phyloP scores from a whole-genome alignment of 1,140 invertebrate genomes.

The Scaptomyza hsui region DNA sequence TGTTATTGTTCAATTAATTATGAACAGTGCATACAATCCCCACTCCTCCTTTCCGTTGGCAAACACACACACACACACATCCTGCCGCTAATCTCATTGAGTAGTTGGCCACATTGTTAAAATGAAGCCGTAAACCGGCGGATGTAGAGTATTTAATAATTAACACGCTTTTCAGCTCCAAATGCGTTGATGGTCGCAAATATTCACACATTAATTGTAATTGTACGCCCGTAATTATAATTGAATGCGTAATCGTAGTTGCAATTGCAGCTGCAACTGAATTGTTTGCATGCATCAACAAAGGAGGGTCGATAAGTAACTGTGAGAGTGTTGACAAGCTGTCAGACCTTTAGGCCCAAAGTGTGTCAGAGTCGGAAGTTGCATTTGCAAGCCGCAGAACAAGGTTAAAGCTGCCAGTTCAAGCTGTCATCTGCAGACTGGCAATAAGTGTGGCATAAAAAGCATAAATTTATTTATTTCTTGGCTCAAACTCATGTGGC shows the following conservation, averaged over 20 bases:
- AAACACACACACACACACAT: conserved; percentile 14
- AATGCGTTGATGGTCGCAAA: conserved; percentile 52
- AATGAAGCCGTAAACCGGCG: conserved; percentile 47
- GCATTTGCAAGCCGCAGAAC: conserved; percentile 3
- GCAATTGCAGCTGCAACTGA: conserved; percentile 7
- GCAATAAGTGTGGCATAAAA: not conserved
- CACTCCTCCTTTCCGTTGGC: not conserved
- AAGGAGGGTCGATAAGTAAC: not conserved
- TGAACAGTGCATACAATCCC: conserved; percentile 9
- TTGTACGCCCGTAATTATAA: conserved; percentile 41
- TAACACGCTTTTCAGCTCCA: conserved; percentile 45
- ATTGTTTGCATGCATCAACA: conserved; percentile 30
- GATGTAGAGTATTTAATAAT: conserved; percentile 67
- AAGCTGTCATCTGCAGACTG: conserved; percentile 8
- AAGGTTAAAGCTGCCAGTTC: conserved; percentile 9
- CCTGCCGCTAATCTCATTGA: conserved; percentile 63
- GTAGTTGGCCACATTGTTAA: conserved; percentile 22
- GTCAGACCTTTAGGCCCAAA: conserved; percentile 6
- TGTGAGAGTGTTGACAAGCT: conserved; percentile 13
- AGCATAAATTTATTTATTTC: not conserved
- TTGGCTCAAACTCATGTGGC: not conserved
- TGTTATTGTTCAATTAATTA: conserved; percentile 35
- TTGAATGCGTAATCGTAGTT: conserved; percentile 2
- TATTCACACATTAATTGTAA: conserved; percentile 51
- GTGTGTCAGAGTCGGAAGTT: conserved; percentile 5